These are phyloP conservation scores for Phalanger gymnotis DNA, from an alignment of 2,797 vertebrate genomes.

Conservation along the genomic window DNA sequence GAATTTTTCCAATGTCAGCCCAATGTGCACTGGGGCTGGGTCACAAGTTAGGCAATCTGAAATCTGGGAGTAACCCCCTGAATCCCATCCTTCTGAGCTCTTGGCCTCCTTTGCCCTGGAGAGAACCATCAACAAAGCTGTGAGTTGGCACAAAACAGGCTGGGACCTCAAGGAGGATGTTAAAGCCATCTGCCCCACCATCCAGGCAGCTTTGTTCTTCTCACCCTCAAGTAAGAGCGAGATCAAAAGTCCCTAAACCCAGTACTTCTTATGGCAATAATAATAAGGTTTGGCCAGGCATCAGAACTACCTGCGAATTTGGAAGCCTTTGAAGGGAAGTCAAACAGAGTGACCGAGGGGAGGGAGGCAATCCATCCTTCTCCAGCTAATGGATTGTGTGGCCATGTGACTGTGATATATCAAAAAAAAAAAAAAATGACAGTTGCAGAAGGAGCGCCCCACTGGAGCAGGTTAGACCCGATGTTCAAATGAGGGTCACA, in stretches of 20 bases:
- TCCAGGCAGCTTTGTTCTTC: conserved; percentile 57
- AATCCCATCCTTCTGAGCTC: conserved; percentile 8
- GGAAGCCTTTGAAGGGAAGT: conserved; percentile 21
- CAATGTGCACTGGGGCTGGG: not conserved
- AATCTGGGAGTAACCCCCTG: not conserved
- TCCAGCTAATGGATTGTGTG: not conserved
- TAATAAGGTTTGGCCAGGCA: not conserved
- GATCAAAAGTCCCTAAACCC: not conserved
- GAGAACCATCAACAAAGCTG: conserved; percentile 63
- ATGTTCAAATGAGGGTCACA: not conserved
- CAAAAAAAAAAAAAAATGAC: not conserved
- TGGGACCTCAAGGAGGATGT: conserved; percentile 70
- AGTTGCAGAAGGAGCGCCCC: not conserved
- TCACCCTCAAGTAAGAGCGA: conserved; percentile 33
- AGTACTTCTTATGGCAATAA: conserved; percentile 1
- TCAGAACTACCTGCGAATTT: not conserved
- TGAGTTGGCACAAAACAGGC: conserved; percentile 45
- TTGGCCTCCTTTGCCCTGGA: conserved; percentile 35
- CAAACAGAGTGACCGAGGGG: not conserved
- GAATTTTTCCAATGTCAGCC: conserved; percentile 43
- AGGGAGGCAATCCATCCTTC: not conserved
- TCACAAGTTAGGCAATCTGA: not conserved
- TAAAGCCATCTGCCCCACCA: conserved; percentile 66
- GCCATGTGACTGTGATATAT: not conserved
- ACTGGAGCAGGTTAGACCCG: not conserved